These are phyloP conservation scores for Plusia festucae DNA, from an alignment of 2,888 invertebrate genomes.

Conservation along the genomic window DNA sequence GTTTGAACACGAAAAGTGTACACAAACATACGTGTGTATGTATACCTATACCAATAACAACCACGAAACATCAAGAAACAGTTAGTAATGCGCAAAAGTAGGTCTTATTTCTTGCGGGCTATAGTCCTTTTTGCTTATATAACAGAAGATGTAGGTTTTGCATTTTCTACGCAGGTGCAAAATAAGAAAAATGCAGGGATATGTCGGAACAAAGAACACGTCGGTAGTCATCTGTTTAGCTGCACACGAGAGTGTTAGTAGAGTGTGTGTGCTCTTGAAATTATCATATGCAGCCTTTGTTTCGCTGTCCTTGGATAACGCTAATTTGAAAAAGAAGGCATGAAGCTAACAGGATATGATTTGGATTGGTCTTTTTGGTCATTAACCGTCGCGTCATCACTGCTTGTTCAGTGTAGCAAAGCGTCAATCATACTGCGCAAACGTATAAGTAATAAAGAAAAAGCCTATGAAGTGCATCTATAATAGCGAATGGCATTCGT, in stretches of 20 bases:
- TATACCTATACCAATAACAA: no score
- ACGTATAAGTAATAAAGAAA: neutral
- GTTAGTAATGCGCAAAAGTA: conserved; percentile 13
- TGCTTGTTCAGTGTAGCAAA: no score
- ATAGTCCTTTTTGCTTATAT: conserved; percentile 15
- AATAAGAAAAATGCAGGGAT: conserved; percentile 66
- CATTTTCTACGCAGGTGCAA: conserved; percentile 62
- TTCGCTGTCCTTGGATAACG: conserved; percentile 32
- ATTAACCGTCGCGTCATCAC: neutral
- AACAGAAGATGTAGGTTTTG: conserved; percentile 26
- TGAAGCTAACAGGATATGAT: neutral
- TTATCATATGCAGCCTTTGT: conserved; percentile 41
- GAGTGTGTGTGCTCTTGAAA: conserved; percentile 31
- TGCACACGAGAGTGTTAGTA: conserved; percentile 43
- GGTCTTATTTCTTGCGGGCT: conserved; percentile 25
- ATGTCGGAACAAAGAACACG: conserved; percentile 63
- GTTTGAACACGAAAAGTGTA: conserved; percentile 50
- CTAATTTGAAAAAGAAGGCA: conserved; percentile 27
- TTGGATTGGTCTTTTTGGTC: neutral
- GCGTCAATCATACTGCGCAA: no score
- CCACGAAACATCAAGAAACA: neutral
- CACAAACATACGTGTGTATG: conserved; percentile 9
- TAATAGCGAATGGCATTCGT: no score
- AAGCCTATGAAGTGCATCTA: no score
- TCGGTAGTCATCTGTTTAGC: conserved; percentile 63